phyloP scores from a whole-genome alignment of 2,113 vertebrate genomes.

The Oryzias celebensis region DNA sequence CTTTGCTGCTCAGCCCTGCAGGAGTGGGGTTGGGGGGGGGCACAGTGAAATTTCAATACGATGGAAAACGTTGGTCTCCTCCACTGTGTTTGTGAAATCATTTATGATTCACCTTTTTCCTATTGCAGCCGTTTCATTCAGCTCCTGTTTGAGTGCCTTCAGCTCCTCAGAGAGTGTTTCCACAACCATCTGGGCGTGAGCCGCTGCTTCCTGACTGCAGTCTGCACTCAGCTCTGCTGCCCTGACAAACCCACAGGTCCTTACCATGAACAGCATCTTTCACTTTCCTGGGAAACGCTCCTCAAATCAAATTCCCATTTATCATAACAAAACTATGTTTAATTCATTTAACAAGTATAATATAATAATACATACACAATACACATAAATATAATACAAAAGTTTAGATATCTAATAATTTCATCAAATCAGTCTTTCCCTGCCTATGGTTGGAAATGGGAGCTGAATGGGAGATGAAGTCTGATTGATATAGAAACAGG shows the following conservation, averaged over 20 bases:
- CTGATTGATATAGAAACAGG: no score
- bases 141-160: slow-evolving; percentile 78
- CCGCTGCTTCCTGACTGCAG: slow-evolving; percentile 78
- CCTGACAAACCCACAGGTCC: slow-evolving; percentile 60
- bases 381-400: no score
- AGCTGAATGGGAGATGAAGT: no score
- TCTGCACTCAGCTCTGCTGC: slow-evolving; percentile 82
- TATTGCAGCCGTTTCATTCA: slow-evolving; percentile 76
- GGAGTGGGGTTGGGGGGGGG: background rate
- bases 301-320: no score
- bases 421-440: no score
- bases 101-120: slow-evolving; percentile 81
- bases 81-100: background rate
- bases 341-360: no score
- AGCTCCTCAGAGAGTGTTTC: slow-evolving; percentile 81
- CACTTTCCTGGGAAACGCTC: no score
- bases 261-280: background rate
- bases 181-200: slow-evolving; percentile 79
- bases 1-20: slow-evolving; percentile 89
- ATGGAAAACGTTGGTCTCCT: background rate
- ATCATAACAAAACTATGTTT: no score
- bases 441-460: no score
- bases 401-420: no score
- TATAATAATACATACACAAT: no score
- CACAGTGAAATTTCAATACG: background rate